Conservation (phyloP, 2,888 invertebrate genomes). For the Acrobasis consociella region DNA sequence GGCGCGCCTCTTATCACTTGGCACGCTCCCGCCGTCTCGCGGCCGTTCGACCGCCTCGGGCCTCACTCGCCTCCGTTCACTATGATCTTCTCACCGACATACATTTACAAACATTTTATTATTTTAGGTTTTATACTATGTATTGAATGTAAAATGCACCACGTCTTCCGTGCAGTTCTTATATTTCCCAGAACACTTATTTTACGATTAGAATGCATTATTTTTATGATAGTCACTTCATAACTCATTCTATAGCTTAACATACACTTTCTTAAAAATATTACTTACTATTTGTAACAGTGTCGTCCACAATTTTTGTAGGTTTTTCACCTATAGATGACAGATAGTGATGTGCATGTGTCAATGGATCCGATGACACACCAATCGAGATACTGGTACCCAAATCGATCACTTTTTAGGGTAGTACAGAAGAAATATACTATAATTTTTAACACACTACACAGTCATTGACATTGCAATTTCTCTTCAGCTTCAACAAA, state of each 20-base stretch:
- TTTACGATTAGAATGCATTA: background rate
- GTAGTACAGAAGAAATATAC: slow-evolving; percentile 48
- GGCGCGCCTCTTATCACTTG: slow-evolving; percentile 82
- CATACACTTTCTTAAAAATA: background rate
- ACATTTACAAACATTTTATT: slow-evolving; percentile 46
- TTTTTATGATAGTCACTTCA: too few species aligned
- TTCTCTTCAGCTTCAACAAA: slow-evolving; percentile 67
- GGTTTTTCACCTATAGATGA: slow-evolving; percentile 73
- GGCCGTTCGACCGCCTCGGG: slow-evolving; percentile 65
- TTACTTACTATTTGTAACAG: slow-evolving; percentile 79
- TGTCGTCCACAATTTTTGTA: slow-evolving; percentile 76
- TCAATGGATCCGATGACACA: slow-evolving; percentile 65
- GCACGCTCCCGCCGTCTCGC: slow-evolving; percentile 80
- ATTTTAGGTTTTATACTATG: slow-evolving; percentile 21
- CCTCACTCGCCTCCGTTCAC: slow-evolving; percentile 59
- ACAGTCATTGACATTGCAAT: slow-evolving; percentile 66
- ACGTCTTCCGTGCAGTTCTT: background rate
- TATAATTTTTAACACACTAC: slow-evolving; percentile 61
- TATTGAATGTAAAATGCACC: background rate
- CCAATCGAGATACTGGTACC: slow-evolving; percentile 60
- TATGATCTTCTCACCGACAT: slow-evolving; percentile 51
- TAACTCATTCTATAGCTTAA: background rate
- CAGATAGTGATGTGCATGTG: slow-evolving; percentile 66
- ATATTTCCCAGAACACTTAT: background rate
- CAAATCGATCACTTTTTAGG: slow-evolving; percentile 64